Evolutionary conservation across 2,113 vertebrate species (phyloP).

Genomic region (Parus major): DNA sequence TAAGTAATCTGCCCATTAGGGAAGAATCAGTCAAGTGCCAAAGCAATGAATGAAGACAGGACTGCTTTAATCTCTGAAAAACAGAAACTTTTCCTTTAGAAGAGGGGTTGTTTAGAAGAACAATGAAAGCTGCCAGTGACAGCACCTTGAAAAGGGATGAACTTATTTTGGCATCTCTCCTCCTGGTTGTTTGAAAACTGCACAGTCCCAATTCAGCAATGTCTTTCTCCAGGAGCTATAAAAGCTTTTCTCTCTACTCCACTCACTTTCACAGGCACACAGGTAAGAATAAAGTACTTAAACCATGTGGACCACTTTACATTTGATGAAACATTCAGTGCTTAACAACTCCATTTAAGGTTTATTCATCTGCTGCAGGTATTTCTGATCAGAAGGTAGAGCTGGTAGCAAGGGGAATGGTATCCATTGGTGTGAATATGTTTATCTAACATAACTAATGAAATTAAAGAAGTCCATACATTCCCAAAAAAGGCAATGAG

Average conservation of each 20-base stretch:
- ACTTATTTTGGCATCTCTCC: constrained; percentile 42
- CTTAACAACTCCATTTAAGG: constrained; percentile 31
- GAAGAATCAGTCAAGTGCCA: constrained; percentile 56
- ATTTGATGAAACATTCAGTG: constrained; percentile 33
- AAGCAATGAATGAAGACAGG: constrained; percentile 46
- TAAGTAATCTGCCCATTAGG: constrained; percentile 47
- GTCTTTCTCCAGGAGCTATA: constrained; percentile 27
- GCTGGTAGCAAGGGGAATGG: background rate
- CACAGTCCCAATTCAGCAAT: background rate
- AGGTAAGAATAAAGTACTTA: constrained; percentile 39
- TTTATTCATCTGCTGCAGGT: background rate
- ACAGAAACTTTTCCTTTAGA: constrained; percentile 54
- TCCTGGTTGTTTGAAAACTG: constrained; percentile 26
- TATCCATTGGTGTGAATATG: background rate
- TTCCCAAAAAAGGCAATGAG: background rate
- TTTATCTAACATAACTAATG: background rate
- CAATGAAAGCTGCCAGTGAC: constrained; percentile 57
- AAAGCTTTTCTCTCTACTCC: constrained; percentile 32
- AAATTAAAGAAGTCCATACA: background rate
- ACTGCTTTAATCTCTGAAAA: constrained; percentile 55
- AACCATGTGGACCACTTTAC: background rate
- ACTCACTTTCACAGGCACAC: constrained; percentile 18
- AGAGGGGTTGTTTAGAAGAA: constrained; percentile 51
- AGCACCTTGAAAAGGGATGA: constrained; percentile 54
- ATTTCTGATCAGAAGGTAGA: constrained; percentile 2